A percentile compares a stretch with the other conserved stretches of the same genome.
phyloP scores from a whole-genome alignment of 2,797 vertebrate species.

The Rhincodon typus region DNA sequence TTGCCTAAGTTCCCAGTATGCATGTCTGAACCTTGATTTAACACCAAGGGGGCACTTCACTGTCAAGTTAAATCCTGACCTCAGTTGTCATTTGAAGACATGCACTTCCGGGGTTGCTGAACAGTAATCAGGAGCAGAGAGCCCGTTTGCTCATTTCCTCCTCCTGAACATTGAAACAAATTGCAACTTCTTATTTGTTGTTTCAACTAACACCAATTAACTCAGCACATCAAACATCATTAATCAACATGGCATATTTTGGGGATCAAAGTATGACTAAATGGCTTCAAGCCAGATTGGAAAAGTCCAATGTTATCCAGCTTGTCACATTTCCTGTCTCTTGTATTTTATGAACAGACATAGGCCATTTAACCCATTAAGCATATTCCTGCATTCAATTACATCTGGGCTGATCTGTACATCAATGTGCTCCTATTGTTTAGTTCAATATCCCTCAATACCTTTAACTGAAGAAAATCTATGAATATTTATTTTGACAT shows the following conservation, averaged over 20 bases:
- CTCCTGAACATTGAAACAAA: background rate
- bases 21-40: background rate
- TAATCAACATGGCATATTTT: background rate
- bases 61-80: background rate
- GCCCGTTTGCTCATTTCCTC: background rate
- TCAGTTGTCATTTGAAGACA: too few relatives aligned
- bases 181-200: background rate
- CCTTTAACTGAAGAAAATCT: background rate
- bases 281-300: background rate
- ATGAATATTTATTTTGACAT: background rate
- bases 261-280: background rate
- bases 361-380: background rate
- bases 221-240: background rate
- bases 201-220: background rate
- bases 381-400: background rate
- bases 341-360: background rate
- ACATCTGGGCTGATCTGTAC: background rate
- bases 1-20: background rate
- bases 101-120: too few relatives aligned
- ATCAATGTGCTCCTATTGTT: background rate
- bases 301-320: background rate
- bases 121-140: background rate
- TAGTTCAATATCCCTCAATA: background rate
- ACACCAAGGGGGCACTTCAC: background rate
- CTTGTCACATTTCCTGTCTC: too few relatives aligned